Base-by-base conservation (phyloP, 2,797 vertebrate genomes). In the Dipus sagitta region DNA sequence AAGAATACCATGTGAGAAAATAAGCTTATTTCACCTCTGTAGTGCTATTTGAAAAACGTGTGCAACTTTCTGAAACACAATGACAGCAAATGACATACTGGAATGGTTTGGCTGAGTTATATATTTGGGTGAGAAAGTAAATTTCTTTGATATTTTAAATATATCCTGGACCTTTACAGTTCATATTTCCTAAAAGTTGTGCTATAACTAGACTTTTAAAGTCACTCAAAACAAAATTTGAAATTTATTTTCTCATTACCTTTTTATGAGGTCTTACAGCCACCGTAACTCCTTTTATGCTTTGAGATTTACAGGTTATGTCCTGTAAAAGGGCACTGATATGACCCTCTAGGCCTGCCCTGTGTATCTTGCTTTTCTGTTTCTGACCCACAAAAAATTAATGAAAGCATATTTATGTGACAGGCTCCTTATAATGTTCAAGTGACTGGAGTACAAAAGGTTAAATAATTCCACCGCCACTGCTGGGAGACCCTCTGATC, bases 241-340 rank as follows among this genome's bases (percentile, higher is more conserved):
- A 96, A 97, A 97, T 98, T 97, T 96, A 98, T 96, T 92, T 98
- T 97, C 85, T 90, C 88, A 96, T 97, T 96, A 97, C 85, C 96
- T 97, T 97, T 98, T 97, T 96, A 98, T 97, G 93, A 96, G 88
- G 96, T 92, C 95, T 96, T 95, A 95, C 17, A 96, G 95, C 93
- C 79, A 96, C 89, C 13, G 3, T 94, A 96, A 92, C 93, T 97
- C 94, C 75, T 97, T 95, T 28, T 64, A 80, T 97, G 86, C 88
- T 92, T 92, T 58, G 92, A 94, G 91, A 97, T 97, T 98, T 98
- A 97, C 95, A 96, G 93, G 95, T 98, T 89, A 97, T 76, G 58
- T 96, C 93, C 93, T 95, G 23, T 90, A 96, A 96, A 95, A 95
- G 96, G 92, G 90, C 83, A 94, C 87, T 96, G 70, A 77, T 58